These are phyloP conservation scores for Gastrophryne carolinensis DNA, from an alignment of 2,797 vertebrate genomes.

Conservation along the genomic window DNA sequence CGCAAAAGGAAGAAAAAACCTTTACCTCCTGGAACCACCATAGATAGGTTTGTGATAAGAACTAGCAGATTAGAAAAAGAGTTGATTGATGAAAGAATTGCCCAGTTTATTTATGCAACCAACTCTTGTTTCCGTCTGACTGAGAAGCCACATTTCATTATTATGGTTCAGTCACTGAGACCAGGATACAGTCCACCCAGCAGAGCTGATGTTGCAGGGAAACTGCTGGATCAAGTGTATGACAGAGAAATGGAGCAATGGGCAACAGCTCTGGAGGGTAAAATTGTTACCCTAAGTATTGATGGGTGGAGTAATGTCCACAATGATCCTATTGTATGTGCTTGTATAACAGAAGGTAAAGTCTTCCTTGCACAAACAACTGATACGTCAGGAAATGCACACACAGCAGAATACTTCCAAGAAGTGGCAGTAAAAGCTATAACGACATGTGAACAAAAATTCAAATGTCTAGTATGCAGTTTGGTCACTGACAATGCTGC, in stretches of 20 bases:
- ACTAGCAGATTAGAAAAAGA: slow-evolving; percentile 11
- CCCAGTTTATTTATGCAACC: background rate
- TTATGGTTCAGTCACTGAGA: background rate
- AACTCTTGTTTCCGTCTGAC: slow-evolving; percentile 15
- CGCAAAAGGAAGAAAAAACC: slow-evolving; percentile 27
- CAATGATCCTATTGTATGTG: slow-evolving; percentile 33
- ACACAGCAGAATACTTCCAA: slow-evolving; percentile 25
- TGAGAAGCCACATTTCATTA: slow-evolving; percentile 4
- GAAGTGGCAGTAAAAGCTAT: slow-evolving; percentile 6
- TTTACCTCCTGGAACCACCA: slow-evolving; percentile 14
- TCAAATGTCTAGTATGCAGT: slow-evolving; percentile 29
- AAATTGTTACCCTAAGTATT: slow-evolving; percentile 24
- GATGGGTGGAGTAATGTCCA: slow-evolving; percentile 26
- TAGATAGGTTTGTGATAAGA: slow-evolving; percentile 28
- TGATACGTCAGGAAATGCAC: slow-evolving; percentile 39
- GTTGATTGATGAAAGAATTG: slow-evolving; percentile 18
- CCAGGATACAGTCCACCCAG: slow-evolving; percentile 5
- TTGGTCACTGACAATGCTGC: slow-evolving; percentile 33
- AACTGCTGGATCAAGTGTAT: slow-evolving; percentile 29
- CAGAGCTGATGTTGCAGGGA: slow-evolving; percentile 28
- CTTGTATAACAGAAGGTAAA: slow-evolving; percentile 15
- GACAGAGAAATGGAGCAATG: slow-evolving; percentile 15
- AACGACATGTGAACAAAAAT: slow-evolving; percentile 19
- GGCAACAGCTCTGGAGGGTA: slow-evolving; percentile 22
- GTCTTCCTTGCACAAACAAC: slow-evolving; percentile 12